phyloP scores from a whole-genome alignment of 2,797 vertebrate species.

The Mycteria americana region DNA sequence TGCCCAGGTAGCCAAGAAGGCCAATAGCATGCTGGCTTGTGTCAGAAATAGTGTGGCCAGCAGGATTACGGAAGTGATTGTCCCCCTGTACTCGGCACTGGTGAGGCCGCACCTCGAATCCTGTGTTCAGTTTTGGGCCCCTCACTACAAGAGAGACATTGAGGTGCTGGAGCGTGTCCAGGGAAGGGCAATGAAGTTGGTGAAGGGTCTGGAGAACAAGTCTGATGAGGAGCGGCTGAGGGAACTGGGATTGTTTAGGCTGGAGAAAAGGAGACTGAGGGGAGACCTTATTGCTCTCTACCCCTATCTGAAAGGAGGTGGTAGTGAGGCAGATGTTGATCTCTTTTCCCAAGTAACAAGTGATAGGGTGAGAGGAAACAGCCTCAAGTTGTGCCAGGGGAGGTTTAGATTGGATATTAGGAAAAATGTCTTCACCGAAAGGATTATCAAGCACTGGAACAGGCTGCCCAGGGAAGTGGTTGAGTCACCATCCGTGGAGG shows the following conservation, averaged over 20 bases:
- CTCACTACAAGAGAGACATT: background rate
- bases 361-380: background rate
- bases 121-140: background rate
- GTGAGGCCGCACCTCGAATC: background rate
- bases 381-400: background rate
- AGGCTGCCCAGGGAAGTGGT: background rate
- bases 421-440: background rate
- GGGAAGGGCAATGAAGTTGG: background rate
- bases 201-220: background rate
- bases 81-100: background rate
- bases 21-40: background rate
- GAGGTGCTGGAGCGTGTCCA: background rate
- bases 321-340: background rate
- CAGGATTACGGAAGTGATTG: background rate
- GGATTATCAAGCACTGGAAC: background rate
- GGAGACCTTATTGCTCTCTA: background rate
- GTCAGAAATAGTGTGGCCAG: background rate
- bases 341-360: background rate
- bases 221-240: background rate
- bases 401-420: background rate
- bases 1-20: background rate
- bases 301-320: background rate
- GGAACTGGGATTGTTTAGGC: background rate
- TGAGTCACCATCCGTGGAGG: background rate
- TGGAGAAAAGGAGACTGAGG: background rate